phyloP scores from a whole-genome alignment of 2,888 invertebrate genomes.

The Drosophila testacea region DNA sequence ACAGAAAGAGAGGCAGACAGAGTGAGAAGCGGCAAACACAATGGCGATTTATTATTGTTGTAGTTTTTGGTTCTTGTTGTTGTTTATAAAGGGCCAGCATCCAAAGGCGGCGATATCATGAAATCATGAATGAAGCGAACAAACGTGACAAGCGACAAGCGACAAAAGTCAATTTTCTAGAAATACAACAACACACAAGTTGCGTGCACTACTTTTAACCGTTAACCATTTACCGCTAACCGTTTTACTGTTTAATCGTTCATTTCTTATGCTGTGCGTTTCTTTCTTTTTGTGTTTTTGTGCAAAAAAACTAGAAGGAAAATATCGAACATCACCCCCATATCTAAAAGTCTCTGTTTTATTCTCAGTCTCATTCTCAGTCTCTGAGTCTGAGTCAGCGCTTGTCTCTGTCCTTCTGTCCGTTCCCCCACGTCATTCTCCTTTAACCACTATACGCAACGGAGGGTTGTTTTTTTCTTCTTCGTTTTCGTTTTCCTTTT shows the following conservation, averaged over 20 bases:
- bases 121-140: conserved; percentile 33
- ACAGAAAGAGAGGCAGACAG: not conserved
- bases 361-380: conserved; percentile 13
- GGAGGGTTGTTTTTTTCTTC: conserved; percentile 67
- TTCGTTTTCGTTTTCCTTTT: conserved; percentile 38
- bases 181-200: conserved; percentile 14
- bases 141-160: conserved; percentile 17
- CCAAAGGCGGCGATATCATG: conserved; percentile 29
- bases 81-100: conserved; percentile 31
- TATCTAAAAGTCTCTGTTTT: conserved; percentile 2
- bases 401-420: conserved; percentile 3
- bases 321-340: conserved; percentile 33
- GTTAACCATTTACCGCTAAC: conserved; percentile 14
- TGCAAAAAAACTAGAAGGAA: conserved; percentile 14
- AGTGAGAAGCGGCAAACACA: conserved; percentile 3
- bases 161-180: conserved; percentile 6
- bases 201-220: conserved; percentile 20
- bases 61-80: conserved; percentile 13
- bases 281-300: conserved; percentile 12
- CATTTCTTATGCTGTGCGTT: conserved; percentile 10
- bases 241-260: conserved; percentile 32
- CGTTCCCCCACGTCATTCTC: not conserved
- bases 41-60: conserved; percentile 18
- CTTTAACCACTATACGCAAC: conserved; percentile 19
- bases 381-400: conserved; percentile 47